Evolutionary conservation across 1,140 invertebrate genomes (phyloP).

Genomic region (Medauroidea extradentata): DNA sequence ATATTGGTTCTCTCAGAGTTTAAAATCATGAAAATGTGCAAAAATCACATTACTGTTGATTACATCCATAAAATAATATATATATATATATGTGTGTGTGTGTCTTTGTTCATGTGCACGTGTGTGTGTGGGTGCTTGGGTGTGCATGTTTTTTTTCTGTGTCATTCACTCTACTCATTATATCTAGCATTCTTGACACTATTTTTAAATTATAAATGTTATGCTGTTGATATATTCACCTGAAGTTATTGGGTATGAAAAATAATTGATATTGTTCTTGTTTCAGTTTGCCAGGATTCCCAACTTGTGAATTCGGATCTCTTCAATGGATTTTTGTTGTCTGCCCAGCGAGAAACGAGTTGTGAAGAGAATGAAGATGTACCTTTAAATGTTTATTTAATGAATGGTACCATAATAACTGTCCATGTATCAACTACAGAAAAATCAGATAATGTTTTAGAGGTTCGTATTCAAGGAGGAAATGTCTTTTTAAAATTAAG

Average conservation of each 20-base stretch:
- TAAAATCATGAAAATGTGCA: no score
- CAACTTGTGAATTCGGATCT: slow-evolving; percentile 70
- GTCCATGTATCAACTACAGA: slow-evolving; percentile 77
- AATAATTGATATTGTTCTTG: slow-evolving; percentile 24
- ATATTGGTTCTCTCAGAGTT: no score
- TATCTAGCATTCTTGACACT: background rate
- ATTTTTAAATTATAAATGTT: background rate
- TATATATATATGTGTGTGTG: no score
- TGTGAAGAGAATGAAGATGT: slow-evolving; percentile 65
- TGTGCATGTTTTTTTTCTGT: background rate
- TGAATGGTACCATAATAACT: slow-evolving; percentile 79
- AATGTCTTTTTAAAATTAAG: no score
- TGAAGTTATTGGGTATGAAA: slow-evolving; percentile 12
- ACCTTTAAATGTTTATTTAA: slow-evolving; percentile 73
- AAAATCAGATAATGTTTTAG: slow-evolving; percentile 73
- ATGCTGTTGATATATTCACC: background rate
- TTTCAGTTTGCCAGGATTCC: slow-evolving; percentile 80
- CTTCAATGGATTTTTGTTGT: slow-evolving; percentile 82
- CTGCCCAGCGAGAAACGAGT: slow-evolving; percentile 85
- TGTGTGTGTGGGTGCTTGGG: background rate
- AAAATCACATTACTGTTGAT: no score
- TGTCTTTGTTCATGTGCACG: no score
- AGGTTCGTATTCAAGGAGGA: slow-evolving; percentile 53
- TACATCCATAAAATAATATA: no score
- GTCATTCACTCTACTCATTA: background rate